Evolutionary conservation across 2,797 vertebrate genomes (phyloP), one percentile per base, ranked within the genome.

Genomic region (Sebastes iracundus): DNA sequence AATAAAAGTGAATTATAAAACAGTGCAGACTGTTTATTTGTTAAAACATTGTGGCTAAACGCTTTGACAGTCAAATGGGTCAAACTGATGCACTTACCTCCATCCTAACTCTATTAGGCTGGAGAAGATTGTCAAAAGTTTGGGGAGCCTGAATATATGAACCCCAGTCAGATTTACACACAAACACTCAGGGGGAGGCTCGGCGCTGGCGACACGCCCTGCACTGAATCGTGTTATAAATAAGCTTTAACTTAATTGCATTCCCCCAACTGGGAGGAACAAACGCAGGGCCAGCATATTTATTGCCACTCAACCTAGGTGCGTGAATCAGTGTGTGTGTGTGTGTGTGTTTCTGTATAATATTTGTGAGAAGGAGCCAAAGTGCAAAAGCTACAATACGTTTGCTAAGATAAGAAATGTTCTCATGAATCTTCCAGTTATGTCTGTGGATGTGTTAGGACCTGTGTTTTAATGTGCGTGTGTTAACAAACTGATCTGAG

Each of bases 241-340:
- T 94, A 92, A 94, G 86, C 87, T 89, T 89, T 88, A 85, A 91
- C 87, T 93, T 91, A 92, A 93, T 93, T 93, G 90, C 91, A 75
- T 90, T 90, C 69, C 65, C 66, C 76, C 67, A 81, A 84, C 85
- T 79, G 87, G 80, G 81, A 85, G 85, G 83, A 90, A 88, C 87
- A 83, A 90, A 86, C 1, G 65, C 83, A 82, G 77, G 74, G 77
- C 69, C 88, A 81, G 87, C 87, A 88, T 92, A 92, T 93, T 94
- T 92, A 94, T 88, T 85, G 62, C 89, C 76, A 81, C 81, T 82
- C 79, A 85, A 80, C 60, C 68, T 75, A 72, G 52, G 80, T 5
- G 77, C 1, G 55, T 76, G 88, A 62, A 46, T 46, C 42, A 42
- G 83, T 80, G 75, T 68, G 75, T 6, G 32, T 60, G 72, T 27